Conservation (phyloP, 1,140 invertebrate species). For the Acromyrmex charruanus region DNA sequence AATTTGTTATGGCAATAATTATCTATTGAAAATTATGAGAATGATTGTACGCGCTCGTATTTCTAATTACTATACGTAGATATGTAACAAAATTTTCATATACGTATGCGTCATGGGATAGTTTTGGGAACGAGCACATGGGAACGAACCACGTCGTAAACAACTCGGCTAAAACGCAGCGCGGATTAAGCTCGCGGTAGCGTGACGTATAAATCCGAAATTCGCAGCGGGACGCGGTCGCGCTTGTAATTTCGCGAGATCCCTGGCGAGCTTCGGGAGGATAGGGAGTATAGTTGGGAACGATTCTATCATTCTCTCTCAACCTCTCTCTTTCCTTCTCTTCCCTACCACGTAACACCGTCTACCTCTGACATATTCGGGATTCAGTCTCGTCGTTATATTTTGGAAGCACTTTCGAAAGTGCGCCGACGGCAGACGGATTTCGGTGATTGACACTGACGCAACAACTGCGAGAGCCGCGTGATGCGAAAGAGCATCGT, state of each 20-base stretch:
- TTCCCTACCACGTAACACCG: background rate
- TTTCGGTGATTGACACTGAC: constrained; percentile 60
- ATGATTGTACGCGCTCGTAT: background rate
- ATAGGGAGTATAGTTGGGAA: constrained; percentile 46
- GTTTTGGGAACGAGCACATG: constrained; percentile 33
- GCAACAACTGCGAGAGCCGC: constrained; percentile 49
- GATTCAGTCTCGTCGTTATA: constrained; percentile 34
- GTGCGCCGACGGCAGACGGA: constrained; percentile 38
- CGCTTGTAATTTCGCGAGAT: constrained; percentile 61
- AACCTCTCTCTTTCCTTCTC: constrained; percentile 28
- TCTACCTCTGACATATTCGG: constrained; percentile 42
- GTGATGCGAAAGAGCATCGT: constrained; percentile 37
- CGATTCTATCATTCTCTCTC: constrained; percentile 9
- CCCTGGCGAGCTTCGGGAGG: constrained; percentile 33
- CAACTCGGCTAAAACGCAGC: constrained; percentile 53
- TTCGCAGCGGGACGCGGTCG: constrained; percentile 56
- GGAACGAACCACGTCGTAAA: constrained; percentile 28
- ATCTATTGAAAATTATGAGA: background rate
- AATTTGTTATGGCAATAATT: background rate
- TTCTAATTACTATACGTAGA: background rate
- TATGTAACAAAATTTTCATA: background rate
- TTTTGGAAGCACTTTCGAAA: constrained; percentile 64
- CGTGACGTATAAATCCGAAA: constrained; percentile 62
- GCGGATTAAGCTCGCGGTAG: constrained; percentile 59
- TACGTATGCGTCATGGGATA: constrained; percentile 29